Evolutionary conservation across 2,888 invertebrate species (phyloP).

Genomic region (Catocala sponsa): DNA sequence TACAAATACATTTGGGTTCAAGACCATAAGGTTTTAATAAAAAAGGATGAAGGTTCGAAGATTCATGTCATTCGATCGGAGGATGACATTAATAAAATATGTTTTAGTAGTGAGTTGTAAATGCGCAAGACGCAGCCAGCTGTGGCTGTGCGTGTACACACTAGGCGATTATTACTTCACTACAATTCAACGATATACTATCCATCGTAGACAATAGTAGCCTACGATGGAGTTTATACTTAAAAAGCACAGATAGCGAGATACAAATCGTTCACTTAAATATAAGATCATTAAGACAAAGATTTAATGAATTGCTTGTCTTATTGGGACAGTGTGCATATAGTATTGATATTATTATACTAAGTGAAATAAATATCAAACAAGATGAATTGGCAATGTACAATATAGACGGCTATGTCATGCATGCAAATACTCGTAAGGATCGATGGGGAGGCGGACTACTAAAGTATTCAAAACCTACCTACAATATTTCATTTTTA

Average conservation of each 20-base stretch:
- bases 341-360: slow-evolving; percentile 4
- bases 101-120: not conserved
- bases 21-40: slow-evolving; percentile 7
- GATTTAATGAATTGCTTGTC: not conserved
- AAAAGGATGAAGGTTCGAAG: slow-evolving; percentile 9
- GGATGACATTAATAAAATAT: slow-evolving; percentile 2
- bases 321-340: not conserved
- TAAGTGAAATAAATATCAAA: slow-evolving; percentile 3
- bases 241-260: not conserved
- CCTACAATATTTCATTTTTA: not conserved
- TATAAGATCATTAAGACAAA: not conserved
- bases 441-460: not conserved
- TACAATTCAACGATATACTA: not conserved
- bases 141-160: slow-evolving; percentile 5
- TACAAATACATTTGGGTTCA: slow-evolving; percentile 19
- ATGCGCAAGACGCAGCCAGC: not conserved
- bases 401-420: not conserved
- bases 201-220: not conserved
- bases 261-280: not conserved
- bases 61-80: slow-evolving; percentile 5
- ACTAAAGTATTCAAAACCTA: not conserved
- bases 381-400: too few species aligned
- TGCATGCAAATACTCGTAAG: not conserved
- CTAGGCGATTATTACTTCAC: not conserved
- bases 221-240: not conserved